Evolutionary conservation across 2,797 vertebrate genomes (phyloP).

Genomic region (Parauchenoglanis punctatus): DNA sequence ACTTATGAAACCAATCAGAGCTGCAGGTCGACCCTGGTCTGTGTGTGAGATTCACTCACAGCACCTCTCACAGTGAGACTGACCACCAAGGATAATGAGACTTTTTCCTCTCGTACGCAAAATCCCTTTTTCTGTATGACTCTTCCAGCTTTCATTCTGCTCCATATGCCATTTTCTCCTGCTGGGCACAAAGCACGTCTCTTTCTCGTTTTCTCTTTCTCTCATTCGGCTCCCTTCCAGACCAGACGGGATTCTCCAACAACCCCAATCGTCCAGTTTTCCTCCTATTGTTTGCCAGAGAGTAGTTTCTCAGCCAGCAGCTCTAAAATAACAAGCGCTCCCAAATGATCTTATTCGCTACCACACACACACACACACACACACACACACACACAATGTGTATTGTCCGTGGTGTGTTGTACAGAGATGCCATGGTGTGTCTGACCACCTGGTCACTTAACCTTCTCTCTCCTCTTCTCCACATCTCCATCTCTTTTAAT

Average conservation of each 20-base stretch:
- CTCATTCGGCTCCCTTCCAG: constrained; percentile 47
- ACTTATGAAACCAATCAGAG: constrained; percentile 24
- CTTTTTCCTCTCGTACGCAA: constrained; percentile 27
- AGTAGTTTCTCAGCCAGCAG: constrained; percentile 56
- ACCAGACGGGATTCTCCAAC: constrained; percentile 48
- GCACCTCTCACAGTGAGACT: constrained; percentile 7
- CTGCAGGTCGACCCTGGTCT: background rate
- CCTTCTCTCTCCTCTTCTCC: constrained; percentile 26
- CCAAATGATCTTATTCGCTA: constrained; percentile 46
- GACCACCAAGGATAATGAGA: constrained; percentile 32
- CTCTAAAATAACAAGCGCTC: constrained; percentile 58
- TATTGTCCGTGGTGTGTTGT: constrained; percentile 12
- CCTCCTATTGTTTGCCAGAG: constrained; percentile 47
- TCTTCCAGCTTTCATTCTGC: constrained; percentile 48
- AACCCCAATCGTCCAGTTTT: constrained; percentile 46
- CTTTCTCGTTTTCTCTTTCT: background rate
- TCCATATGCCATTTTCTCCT: constrained; percentile 58
- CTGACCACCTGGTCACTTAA: constrained; percentile 37
- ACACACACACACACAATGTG: background rate
- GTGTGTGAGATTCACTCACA: constrained; percentile 15
- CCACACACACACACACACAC: background rate
- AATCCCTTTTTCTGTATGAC: constrained; percentile 15
- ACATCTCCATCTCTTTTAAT: constrained; percentile 26
- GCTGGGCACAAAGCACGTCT: constrained; percentile 37
- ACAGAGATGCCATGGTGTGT: constrained; percentile 1